Base-by-base conservation (phyloP, 37 sponge, comb jelly and placozoan species). In the Diacarnus erythraeanus region DNA sequence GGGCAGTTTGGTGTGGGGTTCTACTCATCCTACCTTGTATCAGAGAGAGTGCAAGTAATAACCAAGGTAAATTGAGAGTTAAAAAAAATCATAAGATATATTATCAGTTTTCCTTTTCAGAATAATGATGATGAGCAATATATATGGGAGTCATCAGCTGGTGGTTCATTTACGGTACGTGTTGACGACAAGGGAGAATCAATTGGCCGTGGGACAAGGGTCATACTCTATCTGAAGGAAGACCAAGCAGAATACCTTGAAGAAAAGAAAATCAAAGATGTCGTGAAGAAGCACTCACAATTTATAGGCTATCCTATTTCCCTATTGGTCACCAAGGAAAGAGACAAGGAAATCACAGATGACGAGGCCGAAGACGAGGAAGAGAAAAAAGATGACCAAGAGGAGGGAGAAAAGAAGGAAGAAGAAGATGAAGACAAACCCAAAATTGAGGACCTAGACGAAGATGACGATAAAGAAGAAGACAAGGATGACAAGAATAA, bases 1-100 rank as follows among this genome's bases (percentile, higher is more conserved):
- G 99, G 99, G 37, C 99, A 98, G 76, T 98, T 98, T 79, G 99
- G 99, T 87, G 99, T 98, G 51, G 99, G 99, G 2, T 98, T 98
- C 94, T 98, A 98, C 81, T 98, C 99, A 9, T 75, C 94, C 39
- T 98, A 98, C 64, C 86, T 98, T 2, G 92, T 98, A 29, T 83
- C 97, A 41, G 97, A 98, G n/a, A 80, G 84, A 18, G 97, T 96
- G 0, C 63, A 82, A 78, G 97, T 96, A 0, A 58, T 91, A 59
- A 89, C 86, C 77, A 96, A 96, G 74, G 93, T 92, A 57, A 37
- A 81, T 64, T 8, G 41, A 71, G 12, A 21, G 57, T 54, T 54
- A 18, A 18, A 21, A 12, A 54, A 21, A n/a, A n/a, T n/a, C n/a
- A n/a, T 67, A 67, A 3, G 27, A 67, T 67, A 3, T 67, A 37